Evolutionary conservation across 2,888 invertebrate species (phyloP).

Genomic region (Aromia moschata): DNA sequence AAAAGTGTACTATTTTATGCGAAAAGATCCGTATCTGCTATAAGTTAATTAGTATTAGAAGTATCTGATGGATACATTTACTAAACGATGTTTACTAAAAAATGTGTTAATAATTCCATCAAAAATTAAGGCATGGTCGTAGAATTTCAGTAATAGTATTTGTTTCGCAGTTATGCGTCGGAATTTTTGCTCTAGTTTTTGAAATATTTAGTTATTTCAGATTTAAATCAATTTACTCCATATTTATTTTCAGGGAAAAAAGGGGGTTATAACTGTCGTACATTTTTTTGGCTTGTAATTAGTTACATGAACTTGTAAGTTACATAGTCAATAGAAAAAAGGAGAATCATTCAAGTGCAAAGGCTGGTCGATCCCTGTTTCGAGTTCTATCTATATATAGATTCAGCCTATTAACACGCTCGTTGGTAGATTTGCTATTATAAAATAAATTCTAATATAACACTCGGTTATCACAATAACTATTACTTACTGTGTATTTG

Average conservation of each 20-base stretch:
- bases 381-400: conserved; percentile 51
- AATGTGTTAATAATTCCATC: no score
- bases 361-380: conserved; percentile 40
- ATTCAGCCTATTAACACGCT: conserved; percentile 46
- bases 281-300: not conserved
- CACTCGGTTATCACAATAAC: not conserved
- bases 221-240: no score
- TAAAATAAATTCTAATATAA: conserved; percentile 29
- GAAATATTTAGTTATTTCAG: no score
- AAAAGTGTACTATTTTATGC: no score
- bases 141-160: not conserved
- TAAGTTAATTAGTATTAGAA: no score
- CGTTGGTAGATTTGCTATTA: conserved; percentile 25
- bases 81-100: no score
- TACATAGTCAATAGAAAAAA: conserved; percentile 22
- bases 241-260: no score
- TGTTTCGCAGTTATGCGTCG: not conserved
- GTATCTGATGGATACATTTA: no score
- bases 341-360: conserved; percentile 41
- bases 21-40: no score
- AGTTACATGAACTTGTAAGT: conserved; percentile 15
- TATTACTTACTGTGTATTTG: conserved; percentile 44
- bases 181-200: not conserved
- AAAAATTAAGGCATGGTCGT: no score
- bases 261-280: no score